Base-by-base conservation (phyloP, 1,140 invertebrate species). In the Phymorhynchus buccinoides region DNA sequence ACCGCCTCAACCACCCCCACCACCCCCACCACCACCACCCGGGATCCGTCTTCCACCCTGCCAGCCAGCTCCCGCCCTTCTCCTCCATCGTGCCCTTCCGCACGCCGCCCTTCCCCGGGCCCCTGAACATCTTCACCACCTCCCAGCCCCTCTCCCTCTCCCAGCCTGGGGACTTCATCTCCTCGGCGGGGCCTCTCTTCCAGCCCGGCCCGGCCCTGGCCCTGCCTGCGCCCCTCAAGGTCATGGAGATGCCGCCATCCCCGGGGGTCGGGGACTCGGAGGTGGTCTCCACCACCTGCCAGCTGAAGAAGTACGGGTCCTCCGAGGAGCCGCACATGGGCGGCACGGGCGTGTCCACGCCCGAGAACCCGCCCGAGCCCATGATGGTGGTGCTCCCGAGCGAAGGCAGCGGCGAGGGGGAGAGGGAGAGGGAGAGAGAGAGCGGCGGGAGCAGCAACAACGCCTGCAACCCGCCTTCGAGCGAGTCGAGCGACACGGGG, bases 11-110 rank as follows among this genome's bases (percentile, higher is more conserved):
- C n/a, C n/a, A n/a, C 66, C 32, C 81, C 41, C 27, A 39, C 22
- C 81, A 66, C 18, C 81, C 22, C 81, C 66, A 62, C 66, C 81
- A 83, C 66, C 81, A 71, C 66, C 81, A 83, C 44, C 85, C 78
- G 32, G 71, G 82, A 9, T 83, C 82, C 27, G 85, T 83, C 81
- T 83, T 83, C 81, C 81, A 83, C 66, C 81, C 71, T 37, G 81
- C 81, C 81, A 83, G 86, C 66, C 88, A 89, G 78, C 85, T 90
- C 71, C 87, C 89, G 35, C 88, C 88, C 22, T 88, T 88, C 86
- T 87, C 86, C 71, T 88, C 87, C 71, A 87, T 88, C 75, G 56
- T 87, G 79, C 84, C 88, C 56, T 87, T 88, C 87, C 83, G 87
- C n/a, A 79, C 88, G 0, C 80, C 88, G 30, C 84, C 86, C 41